Base-by-base conservation (phyloP, 2,797 vertebrate genomes). In the Numenius phaeopus region DNA sequence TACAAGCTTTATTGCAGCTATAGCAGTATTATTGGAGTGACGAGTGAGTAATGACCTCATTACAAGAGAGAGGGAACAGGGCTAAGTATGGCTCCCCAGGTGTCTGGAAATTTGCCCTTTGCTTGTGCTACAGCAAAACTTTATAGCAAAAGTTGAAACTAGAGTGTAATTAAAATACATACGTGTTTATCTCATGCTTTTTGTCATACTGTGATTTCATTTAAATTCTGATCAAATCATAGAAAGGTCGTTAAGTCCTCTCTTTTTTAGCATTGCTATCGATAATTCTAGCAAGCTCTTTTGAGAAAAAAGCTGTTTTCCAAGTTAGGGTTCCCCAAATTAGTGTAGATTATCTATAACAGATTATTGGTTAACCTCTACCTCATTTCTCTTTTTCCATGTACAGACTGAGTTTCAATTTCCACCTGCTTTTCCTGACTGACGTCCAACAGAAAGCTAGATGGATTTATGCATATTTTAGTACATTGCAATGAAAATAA, bases 391-490 rank as follows among this genome's bases (percentile, higher is more conserved):
- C 29, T 90, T 81, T 92, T 8, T 3, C 10, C 2, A 12, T 19
- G 11, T 69, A 44, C 22, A 83, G 39, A 91, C 4, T 77, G 23
- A 62, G 6, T 88, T 76, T 95, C 49, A 94, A 67, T 90, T 95
- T 96, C 76, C 79, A 94, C 92, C 94, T 95, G 87, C 82, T 95
- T 93, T 88, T 94, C 34, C 89, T 92, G 82, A 97, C 76, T 91
- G 92, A 83, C 34, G 91, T 78, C 89, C 91, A 93, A 86, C 58
- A 86, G 58, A 79, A 92, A 92, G 57, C 65, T 81, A 72, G 49
- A 65, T 44, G 83, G 67, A 86, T 72, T 92, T 76, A 82, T 94
- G 66, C 69, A 55, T 72, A 85, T 86, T 89, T 78, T 77, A 89
- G 7, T 80, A 49, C 20, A 50, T 69, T 75, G 40, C 5, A 17